Conservation (phyloP, 2,888 invertebrate species). For the Erebia epiphron region DNA sequence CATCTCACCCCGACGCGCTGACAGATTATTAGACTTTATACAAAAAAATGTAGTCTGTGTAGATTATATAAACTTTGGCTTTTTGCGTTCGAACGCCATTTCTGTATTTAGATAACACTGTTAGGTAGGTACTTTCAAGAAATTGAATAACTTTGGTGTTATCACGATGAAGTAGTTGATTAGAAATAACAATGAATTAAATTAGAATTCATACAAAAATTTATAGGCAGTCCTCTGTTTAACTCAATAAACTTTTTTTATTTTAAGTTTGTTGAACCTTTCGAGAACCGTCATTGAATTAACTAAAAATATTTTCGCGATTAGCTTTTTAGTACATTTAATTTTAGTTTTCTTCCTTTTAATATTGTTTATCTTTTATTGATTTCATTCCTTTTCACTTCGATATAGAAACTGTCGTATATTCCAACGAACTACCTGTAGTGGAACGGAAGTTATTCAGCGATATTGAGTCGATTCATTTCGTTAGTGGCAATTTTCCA, state of each 20-base stretch:
- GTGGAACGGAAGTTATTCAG: conserved; percentile 27
- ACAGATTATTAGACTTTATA: conserved; percentile 27
- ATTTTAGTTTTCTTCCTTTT: background rate
- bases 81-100: background rate
- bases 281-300: too few relatives aligned
- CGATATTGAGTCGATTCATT: conserved; percentile 41
- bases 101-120: background rate
- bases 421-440: background rate
- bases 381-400: background rate
- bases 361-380: background rate
- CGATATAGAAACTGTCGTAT: background rate
- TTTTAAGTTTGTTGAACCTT: too few relatives aligned
- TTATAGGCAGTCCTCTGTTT: too few relatives aligned
- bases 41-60: conserved; percentile 8
- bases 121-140: background rate
- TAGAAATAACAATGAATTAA: background rate
- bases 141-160: background rate
- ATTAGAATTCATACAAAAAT: background rate
- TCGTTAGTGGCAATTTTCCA: conserved; percentile 57
- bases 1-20: conserved; percentile 34
- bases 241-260: too few relatives aligned
- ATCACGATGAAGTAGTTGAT: background rate
- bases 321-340: too few relatives aligned
- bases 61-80: background rate
- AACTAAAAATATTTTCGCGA: too few relatives aligned